Percentiles rank a stretch among this genome's conserved stretches.
These are phyloP conservation scores for Gnathonemus longibarbis DNA, from an alignment of 2,113 vertebrate genomes.

Conservation along the genomic window DNA sequence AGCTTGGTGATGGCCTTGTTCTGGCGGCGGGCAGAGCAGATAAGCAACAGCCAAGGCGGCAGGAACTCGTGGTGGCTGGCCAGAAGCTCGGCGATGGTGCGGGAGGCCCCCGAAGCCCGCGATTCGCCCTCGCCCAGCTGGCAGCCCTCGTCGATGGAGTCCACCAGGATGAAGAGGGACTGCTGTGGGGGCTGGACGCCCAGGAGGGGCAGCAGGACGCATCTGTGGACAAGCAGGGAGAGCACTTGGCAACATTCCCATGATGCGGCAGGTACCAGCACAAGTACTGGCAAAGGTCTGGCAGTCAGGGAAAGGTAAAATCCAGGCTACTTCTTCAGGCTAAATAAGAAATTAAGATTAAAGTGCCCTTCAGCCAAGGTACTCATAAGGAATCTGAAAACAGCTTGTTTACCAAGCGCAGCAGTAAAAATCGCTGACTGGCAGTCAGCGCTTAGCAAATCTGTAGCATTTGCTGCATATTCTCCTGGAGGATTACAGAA, in stretches of 20 bases:
- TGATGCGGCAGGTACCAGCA: not conserved
- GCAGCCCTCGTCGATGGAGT: constrained; percentile 88
- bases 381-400: not conserved
- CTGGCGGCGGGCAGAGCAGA: constrained; percentile 89
- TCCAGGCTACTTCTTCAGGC: not conserved
- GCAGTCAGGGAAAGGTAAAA: not conserved
- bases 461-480: not conserved
- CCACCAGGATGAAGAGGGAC: constrained; percentile 81
- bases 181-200: constrained; percentile 79
- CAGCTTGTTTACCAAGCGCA: not conserved
- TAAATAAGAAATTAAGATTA: not conserved
- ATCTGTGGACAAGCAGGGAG: constrained; percentile 53
- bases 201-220: constrained; percentile 82
- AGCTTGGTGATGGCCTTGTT: constrained; percentile 94
- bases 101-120: constrained; percentile 64
- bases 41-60: constrained; percentile 88
- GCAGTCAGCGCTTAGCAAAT: not conserved
- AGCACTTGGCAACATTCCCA: not conserved
- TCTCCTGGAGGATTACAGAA: not conserved
- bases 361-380: not conserved
- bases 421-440: not conserved
- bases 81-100: constrained; percentile 86
- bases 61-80: constrained; percentile 90
- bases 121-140: constrained; percentile 71
- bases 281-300: not conserved